phyloP scores from a whole-genome alignment of 2,797 vertebrate species.

The Tapirus indicus region DNA sequence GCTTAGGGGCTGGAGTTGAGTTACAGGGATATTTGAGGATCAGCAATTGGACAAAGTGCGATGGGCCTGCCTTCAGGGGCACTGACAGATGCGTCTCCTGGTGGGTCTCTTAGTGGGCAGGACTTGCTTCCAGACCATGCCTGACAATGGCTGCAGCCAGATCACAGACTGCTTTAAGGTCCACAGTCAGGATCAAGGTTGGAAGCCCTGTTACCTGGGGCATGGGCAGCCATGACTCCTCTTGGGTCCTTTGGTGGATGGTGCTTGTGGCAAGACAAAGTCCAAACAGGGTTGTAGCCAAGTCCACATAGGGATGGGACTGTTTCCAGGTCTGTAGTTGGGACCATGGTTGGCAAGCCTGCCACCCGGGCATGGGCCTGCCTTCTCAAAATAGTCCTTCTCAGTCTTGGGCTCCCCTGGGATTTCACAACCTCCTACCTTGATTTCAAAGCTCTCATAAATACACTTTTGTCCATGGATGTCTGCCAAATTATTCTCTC shows the following conservation, averaged over 20 bases:
- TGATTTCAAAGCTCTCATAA: neutral
- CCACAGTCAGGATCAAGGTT: neutral
- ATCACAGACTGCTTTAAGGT: neutral
- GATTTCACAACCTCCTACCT: neutral
- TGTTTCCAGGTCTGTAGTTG: neutral
- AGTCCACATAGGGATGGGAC: neutral
- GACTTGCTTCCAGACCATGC: neutral
- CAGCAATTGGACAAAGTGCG: neutral
- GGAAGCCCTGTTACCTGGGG: neutral
- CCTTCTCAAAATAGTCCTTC: neutral
- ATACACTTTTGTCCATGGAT: neutral
- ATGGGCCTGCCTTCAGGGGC: neutral
- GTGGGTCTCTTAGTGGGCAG: neutral
- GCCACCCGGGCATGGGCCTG: neutral
- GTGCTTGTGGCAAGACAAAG: neutral
- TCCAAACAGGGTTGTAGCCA: neutral
- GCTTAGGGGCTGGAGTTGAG: neutral
- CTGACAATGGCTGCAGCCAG: neutral
- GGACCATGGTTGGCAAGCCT: neutral
- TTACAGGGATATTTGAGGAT: neutral
- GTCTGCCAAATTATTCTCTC: neutral
- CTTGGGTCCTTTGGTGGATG: neutral
- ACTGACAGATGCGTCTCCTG: neutral
- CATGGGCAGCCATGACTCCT: neutral
- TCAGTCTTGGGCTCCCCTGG: neutral